Conservation (phyloP, 1,140 invertebrate species). For the Halotydeus destructor region DNA sequence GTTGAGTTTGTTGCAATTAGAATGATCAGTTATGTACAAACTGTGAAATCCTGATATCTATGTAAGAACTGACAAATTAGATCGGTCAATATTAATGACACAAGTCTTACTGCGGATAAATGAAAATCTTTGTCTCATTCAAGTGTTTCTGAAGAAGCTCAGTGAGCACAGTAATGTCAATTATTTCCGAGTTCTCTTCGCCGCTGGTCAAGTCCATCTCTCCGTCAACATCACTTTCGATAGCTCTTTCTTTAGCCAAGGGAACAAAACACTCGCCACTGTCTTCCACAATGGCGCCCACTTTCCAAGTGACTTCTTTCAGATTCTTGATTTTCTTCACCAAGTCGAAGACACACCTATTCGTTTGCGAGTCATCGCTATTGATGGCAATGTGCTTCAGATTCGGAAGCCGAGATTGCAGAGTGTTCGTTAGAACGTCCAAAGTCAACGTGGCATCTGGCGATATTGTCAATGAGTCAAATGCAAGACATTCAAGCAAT, state of each 20-base stretch:
- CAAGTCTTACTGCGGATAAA: conserved; percentile 1
- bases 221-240: conserved; percentile 3
- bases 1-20: no score
- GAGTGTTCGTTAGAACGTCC: neutral
- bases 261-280: conserved; percentile 10
- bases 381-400: conserved; percentile 1
- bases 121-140: neutral
- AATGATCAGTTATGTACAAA: no score
- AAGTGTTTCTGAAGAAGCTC: neutral
- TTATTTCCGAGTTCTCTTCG: neutral
- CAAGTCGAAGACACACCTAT: conserved; percentile 7
- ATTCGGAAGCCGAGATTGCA: neutral
- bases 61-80: no score
- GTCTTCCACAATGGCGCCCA: conserved; percentile 6
- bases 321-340: conserved; percentile 3
- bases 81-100: no score
- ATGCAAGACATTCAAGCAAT: neutral
- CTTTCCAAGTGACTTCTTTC: conserved; percentile 4
- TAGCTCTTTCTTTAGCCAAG: conserved; percentile 4
- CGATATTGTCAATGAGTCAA: conserved; percentile 3
- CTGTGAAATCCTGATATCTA: no score
- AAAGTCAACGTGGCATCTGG: conserved; percentile 7
- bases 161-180: neutral
- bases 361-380: conserved; percentile 3
- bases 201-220: conserved; percentile 1